Evolutionary conservation across 2,888 invertebrate species (phyloP), one percentile per base, ranked within the genome.

Genomic region (Papilio elwesi): DNA sequence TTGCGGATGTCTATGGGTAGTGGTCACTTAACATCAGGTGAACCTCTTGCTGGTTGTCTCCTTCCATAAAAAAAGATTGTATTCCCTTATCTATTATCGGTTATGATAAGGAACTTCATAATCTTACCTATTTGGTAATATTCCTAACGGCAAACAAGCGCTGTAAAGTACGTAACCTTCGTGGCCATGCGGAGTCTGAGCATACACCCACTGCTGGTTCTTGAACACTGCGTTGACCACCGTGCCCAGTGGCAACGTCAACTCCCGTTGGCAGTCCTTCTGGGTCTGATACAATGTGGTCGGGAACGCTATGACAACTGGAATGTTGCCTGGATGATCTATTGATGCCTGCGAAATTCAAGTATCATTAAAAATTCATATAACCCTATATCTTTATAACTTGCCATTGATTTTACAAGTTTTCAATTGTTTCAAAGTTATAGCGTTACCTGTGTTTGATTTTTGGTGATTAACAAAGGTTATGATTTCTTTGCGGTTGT

Each of bases 191-290:
- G 97, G 97, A 0, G 97, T 97, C 87, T 97, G 97, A 16, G 96
- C 97, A 83, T 97, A 97, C 52, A 97, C 88, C 97, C 97, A 97
- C 80, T 96, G 96, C 80, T 97, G 96, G 82, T 97, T 97, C 87
- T 97, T 97, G 87, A 97, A 97, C 43, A 97, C 96, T 0, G 97
- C 97, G 85, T 97, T 97, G 12, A 97, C 97, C 6, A 97, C 97
- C 87, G 97, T 97, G 6, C 97, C 97, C 74, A 97, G 89, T 0
- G 97, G 97, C 67, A 97, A 87, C 0, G 95, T 94, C 67, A 96
- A 92, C 87, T 97, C 97, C 11, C 94, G 94, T 79, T 95, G 96
- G 52, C 94, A 95, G n/a, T 96, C 96, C 64, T 94, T 93, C 74
- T 96, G 95, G 0, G 97, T 97, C 86, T 97, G 96, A 86, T 97